phyloP scores from a whole-genome alignment of 1,140 invertebrate genomes.

The Apis mellifera region DNA sequence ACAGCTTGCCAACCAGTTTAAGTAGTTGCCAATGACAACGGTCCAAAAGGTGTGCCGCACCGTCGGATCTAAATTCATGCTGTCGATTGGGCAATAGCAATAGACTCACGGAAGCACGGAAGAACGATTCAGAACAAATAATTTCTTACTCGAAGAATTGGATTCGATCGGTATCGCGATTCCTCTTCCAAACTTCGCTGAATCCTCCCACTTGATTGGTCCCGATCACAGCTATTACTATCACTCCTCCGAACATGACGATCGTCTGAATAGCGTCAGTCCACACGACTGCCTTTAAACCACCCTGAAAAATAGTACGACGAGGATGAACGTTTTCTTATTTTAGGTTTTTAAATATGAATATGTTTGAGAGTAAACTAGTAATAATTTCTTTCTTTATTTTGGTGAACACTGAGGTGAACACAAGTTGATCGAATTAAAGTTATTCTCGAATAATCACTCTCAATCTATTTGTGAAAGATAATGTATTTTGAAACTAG shows the following conservation, averaged over 20 bases:
- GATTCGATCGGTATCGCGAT: conserved; percentile 81
- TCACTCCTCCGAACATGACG: conserved; percentile 88
- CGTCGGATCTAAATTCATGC: conserved; percentile 88
- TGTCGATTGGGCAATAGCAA: conserved; percentile 69
- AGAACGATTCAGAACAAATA: background rate
- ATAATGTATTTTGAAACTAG: too few relatives aligned
- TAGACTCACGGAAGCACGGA: rapidly evolving
- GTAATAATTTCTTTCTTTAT: too few relatives aligned
- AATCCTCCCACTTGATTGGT: conserved; percentile 86
- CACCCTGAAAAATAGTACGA: conserved; percentile 83
- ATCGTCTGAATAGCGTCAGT: conserved; percentile 92
- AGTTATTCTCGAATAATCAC: too few relatives aligned
- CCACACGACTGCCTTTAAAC: conserved; percentile 93
- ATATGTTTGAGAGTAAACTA: too few relatives aligned
- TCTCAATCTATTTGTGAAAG: too few relatives aligned
- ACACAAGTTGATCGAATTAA: too few relatives aligned
- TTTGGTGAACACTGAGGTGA: too few relatives aligned
- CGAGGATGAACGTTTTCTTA: background rate
- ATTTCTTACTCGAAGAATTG: conserved; percentile 84
- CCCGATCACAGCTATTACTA: conserved; percentile 86
- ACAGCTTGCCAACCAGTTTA: conserved; percentile 90
- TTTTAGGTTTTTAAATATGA: too few relatives aligned
- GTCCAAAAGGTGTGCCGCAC: conserved; percentile 92
- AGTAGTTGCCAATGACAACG: conserved; percentile 90
- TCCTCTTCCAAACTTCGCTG: conserved; percentile 83